Evolutionary conservation across 1,140 invertebrate genomes (phyloP).

Genomic region (Drosophila neocordata): DNA sequence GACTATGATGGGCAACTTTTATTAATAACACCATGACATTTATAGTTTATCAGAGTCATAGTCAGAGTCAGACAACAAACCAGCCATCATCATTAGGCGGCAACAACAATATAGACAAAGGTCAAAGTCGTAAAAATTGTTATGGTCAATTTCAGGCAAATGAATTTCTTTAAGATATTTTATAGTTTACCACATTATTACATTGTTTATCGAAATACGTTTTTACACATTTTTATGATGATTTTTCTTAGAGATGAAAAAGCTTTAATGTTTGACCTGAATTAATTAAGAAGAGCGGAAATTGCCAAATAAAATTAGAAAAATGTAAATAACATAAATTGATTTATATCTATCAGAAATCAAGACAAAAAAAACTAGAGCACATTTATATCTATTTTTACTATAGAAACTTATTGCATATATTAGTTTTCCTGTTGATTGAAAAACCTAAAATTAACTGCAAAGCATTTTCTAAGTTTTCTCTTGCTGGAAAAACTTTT

Average conservation of each 20-base stretch:
- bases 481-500: neutral
- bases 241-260: neutral
- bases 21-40: constrained; percentile 70
- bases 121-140: constrained; percentile 68
- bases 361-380: neutral
- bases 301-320: constrained; percentile 6
- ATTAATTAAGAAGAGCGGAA: constrained; percentile 1
- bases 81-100: constrained; percentile 58
- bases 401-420: neutral
- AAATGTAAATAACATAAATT: neutral
- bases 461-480: neutral
- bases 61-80: constrained; percentile 18
- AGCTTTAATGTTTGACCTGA: neutral
- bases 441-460: constrained; percentile 11
- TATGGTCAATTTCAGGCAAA: constrained; percentile 33
- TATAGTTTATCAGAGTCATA: constrained; percentile 53
- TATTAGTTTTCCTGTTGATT: constrained; percentile 1
- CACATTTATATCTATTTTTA: neutral
- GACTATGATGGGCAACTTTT: constrained; percentile 69
- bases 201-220: neutral
- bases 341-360: neutral
- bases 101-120: constrained; percentile 51
- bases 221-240: constrained; percentile 1
- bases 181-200: neutral
- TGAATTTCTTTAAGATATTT: constrained; percentile 31